A percentile compares a stretch with the other conserved stretches of the same genome.
These are phyloP conservation scores for Lasioglossum oenotherae DNA, from an alignment of 2,888 invertebrate genomes.

Conservation along the genomic window DNA sequence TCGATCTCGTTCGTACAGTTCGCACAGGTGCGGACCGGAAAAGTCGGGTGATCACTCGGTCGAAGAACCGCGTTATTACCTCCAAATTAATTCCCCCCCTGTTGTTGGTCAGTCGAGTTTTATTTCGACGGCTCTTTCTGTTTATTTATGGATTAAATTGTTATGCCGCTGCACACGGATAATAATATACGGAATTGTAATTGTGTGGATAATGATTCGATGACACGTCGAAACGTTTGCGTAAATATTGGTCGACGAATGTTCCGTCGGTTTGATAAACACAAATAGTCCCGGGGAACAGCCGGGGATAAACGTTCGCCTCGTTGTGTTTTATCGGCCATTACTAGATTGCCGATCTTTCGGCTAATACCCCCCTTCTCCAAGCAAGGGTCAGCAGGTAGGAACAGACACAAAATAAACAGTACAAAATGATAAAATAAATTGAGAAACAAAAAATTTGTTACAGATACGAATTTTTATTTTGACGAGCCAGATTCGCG, in stretches of 20 bases:
- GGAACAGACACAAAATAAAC: too few relatives aligned
- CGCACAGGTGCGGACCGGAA: not conserved
- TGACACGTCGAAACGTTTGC: not conserved
- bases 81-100: not conserved
- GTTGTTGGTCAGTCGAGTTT: not conserved
- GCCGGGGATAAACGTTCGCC: not conserved
- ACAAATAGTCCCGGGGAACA: not conserved
- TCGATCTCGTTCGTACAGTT: not conserved
- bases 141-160: slow-evolving; percentile 5
- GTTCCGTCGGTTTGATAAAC: not conserved
- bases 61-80: not conserved
- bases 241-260: not conserved
- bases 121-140: not conserved
- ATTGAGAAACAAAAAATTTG: too few relatives aligned
- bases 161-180: not conserved
- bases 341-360: not conserved
- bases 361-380: not conserved
- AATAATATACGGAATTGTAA: not conserved
- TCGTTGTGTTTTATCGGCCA: not conserved
- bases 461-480: too few relatives aligned
- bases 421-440: not conserved
- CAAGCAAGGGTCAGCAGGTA: too few relatives aligned
- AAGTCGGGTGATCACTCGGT: not conserved
- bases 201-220: not conserved
- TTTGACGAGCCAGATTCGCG: too few relatives aligned